Percentiles rank a stretch among this genome's conserved stretches.
Evolutionary conservation across 2,888 invertebrate genomes (phyloP).

Genomic region (Noctua janthina): DNA sequence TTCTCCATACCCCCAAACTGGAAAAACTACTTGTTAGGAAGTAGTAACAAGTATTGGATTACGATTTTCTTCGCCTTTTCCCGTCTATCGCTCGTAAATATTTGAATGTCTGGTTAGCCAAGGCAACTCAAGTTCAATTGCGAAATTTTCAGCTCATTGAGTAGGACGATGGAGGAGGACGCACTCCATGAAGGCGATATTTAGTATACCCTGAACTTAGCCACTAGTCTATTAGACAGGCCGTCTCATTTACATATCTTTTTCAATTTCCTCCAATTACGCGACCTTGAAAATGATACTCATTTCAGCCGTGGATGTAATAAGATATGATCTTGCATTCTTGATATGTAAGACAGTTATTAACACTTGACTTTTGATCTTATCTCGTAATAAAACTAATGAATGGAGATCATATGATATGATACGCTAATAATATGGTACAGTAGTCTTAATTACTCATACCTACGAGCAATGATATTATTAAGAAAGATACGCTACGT

Average conservation of each 20-base stretch:
- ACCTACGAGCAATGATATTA: too few species aligned
- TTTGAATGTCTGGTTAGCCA: too few species aligned
- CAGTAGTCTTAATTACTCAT: not conserved
- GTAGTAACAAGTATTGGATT: too few species aligned
- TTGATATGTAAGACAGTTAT: not conserved
- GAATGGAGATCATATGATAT: not conserved
- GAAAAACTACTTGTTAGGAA: too few species aligned
- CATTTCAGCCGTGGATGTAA: not conserved
- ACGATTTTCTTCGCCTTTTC: too few species aligned
- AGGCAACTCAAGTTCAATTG: too few species aligned
- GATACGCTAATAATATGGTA: conserved; percentile 1
- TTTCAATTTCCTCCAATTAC: not conserved
- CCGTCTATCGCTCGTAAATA: too few species aligned
- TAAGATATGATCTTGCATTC: not conserved
- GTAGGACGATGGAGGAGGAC: not conserved
- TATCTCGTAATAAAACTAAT: conserved; percentile 5
- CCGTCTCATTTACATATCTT: not conserved
- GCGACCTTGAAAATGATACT: not conserved
- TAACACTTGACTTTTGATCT: conserved; percentile 31
- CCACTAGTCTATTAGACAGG: not conserved
- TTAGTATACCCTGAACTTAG: not conserved
- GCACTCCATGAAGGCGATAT: not conserved
- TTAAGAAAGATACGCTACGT: too few species aligned
- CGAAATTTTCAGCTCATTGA: too few species aligned
- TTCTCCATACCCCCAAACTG: too few species aligned